These are phyloP conservation scores for Vombatus ursinus DNA, from an alignment of 2,113 vertebrate species.

Conservation along the genomic window DNA sequence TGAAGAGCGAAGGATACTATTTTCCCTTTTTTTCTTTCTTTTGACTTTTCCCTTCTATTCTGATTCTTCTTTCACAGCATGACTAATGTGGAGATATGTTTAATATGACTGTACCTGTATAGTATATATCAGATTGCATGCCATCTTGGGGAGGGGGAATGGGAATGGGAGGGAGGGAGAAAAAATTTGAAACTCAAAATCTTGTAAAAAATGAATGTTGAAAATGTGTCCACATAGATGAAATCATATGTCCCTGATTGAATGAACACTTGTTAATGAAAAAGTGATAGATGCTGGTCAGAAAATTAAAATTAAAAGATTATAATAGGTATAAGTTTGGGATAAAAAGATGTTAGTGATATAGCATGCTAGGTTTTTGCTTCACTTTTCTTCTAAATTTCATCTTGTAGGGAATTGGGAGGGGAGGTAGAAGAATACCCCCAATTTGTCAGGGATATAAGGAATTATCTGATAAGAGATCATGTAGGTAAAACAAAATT, in stretches of 20 bases:
- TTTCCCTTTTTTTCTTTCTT: too few species aligned
- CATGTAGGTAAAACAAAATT: not conserved
- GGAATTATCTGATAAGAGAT: not conserved
- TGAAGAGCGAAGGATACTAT: too few species aligned
- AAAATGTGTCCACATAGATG: not conserved
- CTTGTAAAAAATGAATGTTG: too few species aligned
- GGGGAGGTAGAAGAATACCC: not conserved
- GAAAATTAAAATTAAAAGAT: not conserved
- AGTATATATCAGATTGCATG: too few species aligned
- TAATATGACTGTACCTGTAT: too few species aligned
- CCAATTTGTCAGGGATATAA: not conserved
- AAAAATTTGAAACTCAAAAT: too few species aligned
- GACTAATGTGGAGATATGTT: too few species aligned
- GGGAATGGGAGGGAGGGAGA: too few species aligned
- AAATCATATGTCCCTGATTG: not conserved
- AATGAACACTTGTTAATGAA: not conserved
- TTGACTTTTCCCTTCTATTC: too few species aligned
- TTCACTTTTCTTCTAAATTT: not conserved
- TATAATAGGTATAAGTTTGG: not conserved
- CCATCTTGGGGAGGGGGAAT: too few species aligned
- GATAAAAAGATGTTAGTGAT: not conserved
- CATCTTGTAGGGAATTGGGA: not conserved
- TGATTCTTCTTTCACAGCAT: too few species aligned
- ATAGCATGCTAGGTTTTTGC: not conserved
- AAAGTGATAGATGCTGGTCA: not conserved